Conservation (phyloP, 2,888 invertebrate genomes). For the Drosophila hamatofila region DNA sequence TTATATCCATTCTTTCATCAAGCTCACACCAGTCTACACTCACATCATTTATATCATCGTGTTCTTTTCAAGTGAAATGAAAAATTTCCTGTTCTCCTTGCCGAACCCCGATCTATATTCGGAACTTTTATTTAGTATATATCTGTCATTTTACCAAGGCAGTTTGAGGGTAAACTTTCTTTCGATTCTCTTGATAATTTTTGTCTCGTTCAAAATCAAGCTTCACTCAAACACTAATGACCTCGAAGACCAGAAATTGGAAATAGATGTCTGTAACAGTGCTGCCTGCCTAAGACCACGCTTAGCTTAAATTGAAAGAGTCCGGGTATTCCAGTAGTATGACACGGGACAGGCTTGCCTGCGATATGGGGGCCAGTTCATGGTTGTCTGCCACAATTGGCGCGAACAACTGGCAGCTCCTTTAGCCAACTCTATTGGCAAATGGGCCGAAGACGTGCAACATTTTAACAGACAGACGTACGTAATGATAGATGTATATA, state of each 20-base stretch:
- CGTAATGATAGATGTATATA: neutral
- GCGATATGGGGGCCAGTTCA: conserved; percentile 62
- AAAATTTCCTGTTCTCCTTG: too few species aligned
- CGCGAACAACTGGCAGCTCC: conserved; percentile 61
- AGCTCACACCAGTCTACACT: too few species aligned
- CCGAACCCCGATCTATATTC: too few species aligned
- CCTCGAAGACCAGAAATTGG: neutral
- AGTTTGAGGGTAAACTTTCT: too few species aligned
- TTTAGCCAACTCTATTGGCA: conserved; percentile 67
- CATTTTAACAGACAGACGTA: conserved; percentile 16
- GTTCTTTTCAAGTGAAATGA: too few species aligned
- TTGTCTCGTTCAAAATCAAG: too few species aligned
- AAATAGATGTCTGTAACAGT: neutral
- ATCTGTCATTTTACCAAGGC: too few species aligned
- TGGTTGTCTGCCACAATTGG: conserved; percentile 70
- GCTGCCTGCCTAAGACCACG: neutral
- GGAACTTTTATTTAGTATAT: too few species aligned
- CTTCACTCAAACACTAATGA: neutral
- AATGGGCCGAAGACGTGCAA: conserved; percentile 64
- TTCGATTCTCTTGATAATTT: too few species aligned
- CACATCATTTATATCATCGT: too few species aligned
- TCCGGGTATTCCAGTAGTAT: neutral
- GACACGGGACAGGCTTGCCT: neutral
- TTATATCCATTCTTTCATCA: too few species aligned
- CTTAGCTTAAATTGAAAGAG: neutral